Base-by-base conservation (phyloP, 2,888 invertebrate genomes). In the Polyommatus iphigenia region DNA sequence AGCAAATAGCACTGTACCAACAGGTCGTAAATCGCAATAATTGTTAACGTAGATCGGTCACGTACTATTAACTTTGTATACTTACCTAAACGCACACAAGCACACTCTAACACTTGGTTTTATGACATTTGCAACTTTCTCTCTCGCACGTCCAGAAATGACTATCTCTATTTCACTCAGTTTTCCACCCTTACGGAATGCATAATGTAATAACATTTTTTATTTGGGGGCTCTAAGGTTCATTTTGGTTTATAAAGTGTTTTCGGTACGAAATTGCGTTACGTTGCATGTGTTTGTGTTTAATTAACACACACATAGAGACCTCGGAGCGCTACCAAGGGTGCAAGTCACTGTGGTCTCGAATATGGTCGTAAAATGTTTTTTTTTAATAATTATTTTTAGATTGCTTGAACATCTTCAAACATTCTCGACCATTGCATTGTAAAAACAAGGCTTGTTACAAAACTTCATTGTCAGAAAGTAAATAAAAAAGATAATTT, bases 291-390 rank as follows among this genome's bases (percentile, higher is more conserved):
- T 91, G 88, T 89, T 88, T 46, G 89, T 87, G 83, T 87, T 88
- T 88, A 88, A 91, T 91, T 90, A 87, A 90, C 89, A 80, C 84
- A 83, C 83, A 85, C 80, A 79, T 76, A 62, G 36, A 59, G 24
- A 29, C 4, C 29, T 79, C 76, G 78, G 77, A 50, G 59, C 77
- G 78, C 20, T 80, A 82, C 80, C 78, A 81, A 50, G 72, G 24
- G 71, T 57, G 5, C 13, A 77, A 77, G 76, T 80, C 77, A 20
- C 32, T 75, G 10, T 67, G 50, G 54, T 76, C 46, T 80, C 78
- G 76, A 13, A 32, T 15, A 18, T 18, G 6, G 6, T 13, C 2
- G 6, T 5, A 67, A 32, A 67, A 62, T 24, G 10, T 24, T 24
- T 24, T 13, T 24, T 7, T 8, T 59, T 20, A 8, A 20, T 8